Percentiles rank a stretch among this genome's conserved stretches.
Evolutionary conservation across 2,113 vertebrate species (phyloP).

Genomic region (Deroptyus accipitrinus): DNA sequence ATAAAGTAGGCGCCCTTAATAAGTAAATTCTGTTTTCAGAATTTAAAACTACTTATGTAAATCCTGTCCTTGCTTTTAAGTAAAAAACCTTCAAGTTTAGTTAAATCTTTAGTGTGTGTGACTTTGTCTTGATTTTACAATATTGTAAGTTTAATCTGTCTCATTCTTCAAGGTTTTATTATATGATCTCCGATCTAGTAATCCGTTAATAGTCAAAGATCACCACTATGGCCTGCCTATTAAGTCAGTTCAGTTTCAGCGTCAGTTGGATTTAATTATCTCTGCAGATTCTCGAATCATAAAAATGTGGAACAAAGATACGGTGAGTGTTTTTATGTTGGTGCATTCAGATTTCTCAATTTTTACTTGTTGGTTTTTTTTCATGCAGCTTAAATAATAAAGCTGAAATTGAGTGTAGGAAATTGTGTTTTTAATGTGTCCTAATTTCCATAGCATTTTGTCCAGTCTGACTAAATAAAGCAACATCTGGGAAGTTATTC

Average conservation of each 20-base stretch:
- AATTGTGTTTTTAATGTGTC: background rate
- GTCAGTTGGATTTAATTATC: constrained; percentile 86
- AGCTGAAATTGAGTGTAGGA: background rate
- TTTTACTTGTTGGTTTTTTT: background rate
- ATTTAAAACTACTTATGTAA: background rate
- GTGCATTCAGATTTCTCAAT: background rate
- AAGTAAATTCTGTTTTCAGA: background rate
- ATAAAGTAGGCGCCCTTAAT: background rate
- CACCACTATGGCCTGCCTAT: constrained; percentile 94
- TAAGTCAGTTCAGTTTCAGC: constrained; percentile 89
- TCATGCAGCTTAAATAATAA: background rate
- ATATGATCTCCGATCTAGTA: constrained; percentile 92
- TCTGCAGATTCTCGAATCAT: constrained; percentile 94
- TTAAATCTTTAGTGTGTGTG: background rate
- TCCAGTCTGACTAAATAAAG: background rate
- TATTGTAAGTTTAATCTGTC: background rate
- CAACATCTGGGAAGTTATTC: background rate
- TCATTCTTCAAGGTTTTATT: constrained; percentile 82
- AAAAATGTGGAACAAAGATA: constrained; percentile 96
- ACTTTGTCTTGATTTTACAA: background rate
- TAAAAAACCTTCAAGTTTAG: background rate
- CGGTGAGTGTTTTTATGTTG: constrained; percentile 72
- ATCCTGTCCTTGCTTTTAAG: background rate
- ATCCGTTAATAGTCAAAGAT: constrained; percentile 91
- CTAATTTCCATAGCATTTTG: background rate